phyloP scores from a whole-genome alignment of 2,113 vertebrate species.

The Lophius piscatorius region DNA sequence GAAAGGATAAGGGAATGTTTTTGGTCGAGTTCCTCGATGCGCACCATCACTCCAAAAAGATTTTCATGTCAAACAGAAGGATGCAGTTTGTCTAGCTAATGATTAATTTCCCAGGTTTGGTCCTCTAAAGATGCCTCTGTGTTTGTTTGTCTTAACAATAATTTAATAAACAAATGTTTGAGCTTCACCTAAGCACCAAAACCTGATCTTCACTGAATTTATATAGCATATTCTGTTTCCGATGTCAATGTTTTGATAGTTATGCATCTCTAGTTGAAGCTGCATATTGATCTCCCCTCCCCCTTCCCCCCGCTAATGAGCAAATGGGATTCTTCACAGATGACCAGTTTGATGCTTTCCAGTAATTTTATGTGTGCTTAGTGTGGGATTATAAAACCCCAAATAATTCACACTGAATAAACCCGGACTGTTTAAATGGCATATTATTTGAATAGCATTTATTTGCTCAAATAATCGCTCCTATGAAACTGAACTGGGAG shows the following conservation, averaged over 20 bases:
- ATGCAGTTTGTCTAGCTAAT: constrained; percentile 54
- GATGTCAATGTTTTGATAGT: constrained; percentile 39
- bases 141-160: constrained; percentile 25
- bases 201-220: constrained; percentile 32
- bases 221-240: constrained; percentile 38
- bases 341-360: constrained; percentile 85
- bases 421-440: constrained; percentile 78
- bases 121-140: constrained; percentile 54
- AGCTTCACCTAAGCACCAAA: constrained; percentile 19
- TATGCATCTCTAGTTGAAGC: constrained; percentile 63
- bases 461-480: constrained; percentile 84
- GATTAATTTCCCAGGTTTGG: constrained; percentile 66
- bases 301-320: constrained; percentile 72
- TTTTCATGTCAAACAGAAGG: constrained; percentile 64
- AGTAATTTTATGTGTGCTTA: constrained; percentile 85
- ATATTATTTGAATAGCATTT: constrained; percentile 83
- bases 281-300: constrained; percentile 73
- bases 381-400: constrained; percentile 84
- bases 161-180: constrained; percentile 61
- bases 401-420: constrained; percentile 83
- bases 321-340: constrained; percentile 86
- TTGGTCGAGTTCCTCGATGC: constrained; percentile 68
- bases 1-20: constrained; percentile 68
- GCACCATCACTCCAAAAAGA: constrained; percentile 74
- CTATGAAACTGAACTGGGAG: constrained; percentile 76